Conservation (phyloP, 2,797 vertebrate species). For the Sphenodon punctatus region DNA sequence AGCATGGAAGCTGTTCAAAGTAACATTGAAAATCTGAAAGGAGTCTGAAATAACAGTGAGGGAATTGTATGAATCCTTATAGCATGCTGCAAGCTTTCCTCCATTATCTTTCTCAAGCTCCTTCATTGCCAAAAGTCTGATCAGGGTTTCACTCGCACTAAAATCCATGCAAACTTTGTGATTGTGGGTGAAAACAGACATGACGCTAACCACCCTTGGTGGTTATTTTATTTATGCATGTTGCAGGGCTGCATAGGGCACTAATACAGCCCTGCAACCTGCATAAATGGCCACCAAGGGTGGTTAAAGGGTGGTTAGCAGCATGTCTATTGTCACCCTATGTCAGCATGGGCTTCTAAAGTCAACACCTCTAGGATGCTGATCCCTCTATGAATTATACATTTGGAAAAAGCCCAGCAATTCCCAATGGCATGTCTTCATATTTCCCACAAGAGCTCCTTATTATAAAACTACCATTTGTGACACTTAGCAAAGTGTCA, state of each 20-base stretch:
- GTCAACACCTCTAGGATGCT: neutral
- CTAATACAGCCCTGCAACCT: too few relatives aligned
- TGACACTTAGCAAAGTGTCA: neutral
- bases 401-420: neutral
- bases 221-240: too few relatives aligned
- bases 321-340: too few relatives aligned
- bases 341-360: too few relatives aligned
- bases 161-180: neutral
- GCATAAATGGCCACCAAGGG: too few relatives aligned
- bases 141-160: neutral
- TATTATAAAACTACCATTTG: neutral
- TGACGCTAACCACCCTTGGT: too few relatives aligned
- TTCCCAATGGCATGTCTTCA: neutral
- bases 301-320: too few relatives aligned
- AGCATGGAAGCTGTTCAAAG: neutral
- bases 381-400: neutral
- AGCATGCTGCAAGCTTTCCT: neutral
- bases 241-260: too few relatives aligned
- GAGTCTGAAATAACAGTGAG: neutral
- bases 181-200: too few relatives aligned
- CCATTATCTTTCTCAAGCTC: neutral
- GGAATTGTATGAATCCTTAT: neutral
- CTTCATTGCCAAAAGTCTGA: neutral
- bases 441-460: rapidly evolving
- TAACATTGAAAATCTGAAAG: rapidly evolving